Evolutionary conservation across 2,888 invertebrate species (phyloP), one percentile per base, ranked within the genome.

Genomic region (Cheilosia vernalis): DNA sequence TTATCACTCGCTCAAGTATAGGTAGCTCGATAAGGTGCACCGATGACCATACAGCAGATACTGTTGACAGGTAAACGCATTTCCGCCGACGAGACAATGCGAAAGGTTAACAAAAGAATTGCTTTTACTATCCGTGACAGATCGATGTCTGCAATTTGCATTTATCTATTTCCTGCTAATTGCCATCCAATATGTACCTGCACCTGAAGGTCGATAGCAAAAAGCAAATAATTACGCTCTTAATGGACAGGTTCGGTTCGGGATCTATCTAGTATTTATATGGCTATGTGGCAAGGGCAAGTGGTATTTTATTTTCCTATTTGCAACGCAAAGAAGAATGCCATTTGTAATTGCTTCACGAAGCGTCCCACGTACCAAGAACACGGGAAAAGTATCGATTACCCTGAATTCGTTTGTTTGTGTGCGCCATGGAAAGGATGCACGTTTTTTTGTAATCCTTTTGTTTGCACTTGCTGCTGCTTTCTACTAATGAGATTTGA

Each of bases 111-210:
- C 63, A 70, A 76, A 72, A 67, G 53, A 67, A 44, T 66, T 56
- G 73, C 73, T 55, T 64, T 64, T 64, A 40, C 66, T 33, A 44
- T 70, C 56, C 49, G 15, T 78, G 42, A 7, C 73, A 33, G 56
- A 76, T 69, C 77, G 58, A 44, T 56, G 61, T 55, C 69, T 64
- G 76, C 70, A 66, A 80, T 85, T 85, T 80, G 81, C 81, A 77
- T 80, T 72, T 72, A 79, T 80, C 64, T 77, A 76, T 70, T 85
- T 81, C 81, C 77, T 81, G 49, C 61, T 81, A 85, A 85, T 85
- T 81, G 67, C 76, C 72, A 67, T 77, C 44, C 85, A 67, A 85
- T 85, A 81, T 30, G 9, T 44, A 56, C 10, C 21, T 24, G 15
- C 5, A 21, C 58, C 30, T 44, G 76, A 74, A 80, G 79, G 69